Base-by-base conservation (phyloP, 2,888 invertebrate genomes). In the Aradus depressus region DNA sequence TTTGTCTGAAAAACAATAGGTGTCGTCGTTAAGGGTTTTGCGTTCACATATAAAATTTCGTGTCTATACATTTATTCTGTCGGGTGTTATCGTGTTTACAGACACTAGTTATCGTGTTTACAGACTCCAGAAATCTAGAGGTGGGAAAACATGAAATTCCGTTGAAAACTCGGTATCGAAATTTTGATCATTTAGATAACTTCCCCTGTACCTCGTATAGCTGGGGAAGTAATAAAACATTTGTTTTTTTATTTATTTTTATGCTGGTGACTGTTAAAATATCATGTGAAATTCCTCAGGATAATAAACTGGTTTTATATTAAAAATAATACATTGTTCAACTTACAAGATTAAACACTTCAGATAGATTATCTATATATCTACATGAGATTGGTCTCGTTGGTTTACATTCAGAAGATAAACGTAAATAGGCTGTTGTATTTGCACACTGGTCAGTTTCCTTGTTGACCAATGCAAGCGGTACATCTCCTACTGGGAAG, bases 301-400 rank as follows among this genome's bases (percentile, higher is more conserved):
- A 37, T 3, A n/a, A 37, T 37, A 37, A 37, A 37, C 21, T 4
- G 2, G 2, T 28, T 28, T 28, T 28, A 10, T 10, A 28, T 28
- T 28, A 10, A 10, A 10, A 28, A 6, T 10, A 8, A 4, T 6
- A 34, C 4, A 8, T 4, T 34, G 14, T 34, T 34, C 6, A 16
- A 48, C 52, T 26, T 31, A 56, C 56, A 18, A 52, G 45, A 12
- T 37, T 22, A 25, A 51, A 51, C 4, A 39, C 22, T 32, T 45
- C 21, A 4, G 35, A 3, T 2, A 57, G 35, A 21, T 31, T 4
- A 1, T 57, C 49, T 26, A 44, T 38, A 21, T 49, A 55, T 22
- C 57, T 52, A 42, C 57, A 57, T 2, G 57, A 57, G 5, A 57
- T 34, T 2, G 53, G 53, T 16, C 43, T 32, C 1, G 53, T 53